phyloP scores from a whole-genome alignment of 2,797 vertebrate species.

The Vultur gryphus region DNA sequence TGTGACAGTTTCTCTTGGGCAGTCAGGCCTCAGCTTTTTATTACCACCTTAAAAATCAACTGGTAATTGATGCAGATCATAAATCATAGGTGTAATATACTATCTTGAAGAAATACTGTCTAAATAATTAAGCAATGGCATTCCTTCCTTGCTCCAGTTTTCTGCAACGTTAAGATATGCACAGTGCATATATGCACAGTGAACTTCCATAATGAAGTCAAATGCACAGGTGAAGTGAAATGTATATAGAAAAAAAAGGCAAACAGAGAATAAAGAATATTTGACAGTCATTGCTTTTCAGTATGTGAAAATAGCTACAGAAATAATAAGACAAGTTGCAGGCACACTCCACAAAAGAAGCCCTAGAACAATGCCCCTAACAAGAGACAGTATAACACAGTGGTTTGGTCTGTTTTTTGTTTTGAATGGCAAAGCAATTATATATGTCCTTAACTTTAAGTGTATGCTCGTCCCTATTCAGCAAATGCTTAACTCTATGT shows the following conservation, averaged over 20 bases:
- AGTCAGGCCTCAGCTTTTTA: neutral
- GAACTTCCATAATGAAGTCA: neutral
- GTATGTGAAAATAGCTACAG: neutral
- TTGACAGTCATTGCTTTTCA: neutral
- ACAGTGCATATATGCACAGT: neutral
- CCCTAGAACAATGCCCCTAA: neutral
- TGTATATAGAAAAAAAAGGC: neutral
- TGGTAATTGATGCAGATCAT: neutral
- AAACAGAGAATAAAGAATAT: neutral
- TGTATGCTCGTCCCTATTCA: neutral
- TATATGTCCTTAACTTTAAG: neutral
- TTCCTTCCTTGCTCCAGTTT: neutral
- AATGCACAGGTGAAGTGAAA: neutral
- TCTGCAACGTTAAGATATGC: neutral
- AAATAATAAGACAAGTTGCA: neutral
- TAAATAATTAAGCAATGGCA: neutral
- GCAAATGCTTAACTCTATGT: neutral
- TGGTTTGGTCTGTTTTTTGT: neutral
- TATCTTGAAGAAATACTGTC: neutral
- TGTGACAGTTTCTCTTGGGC: neutral
- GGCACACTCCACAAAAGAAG: neutral
- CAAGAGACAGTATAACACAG: neutral
- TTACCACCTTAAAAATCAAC: neutral
- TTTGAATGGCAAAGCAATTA: neutral
- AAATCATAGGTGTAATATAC: neutral